Conservation (phyloP, 2,113 vertebrate genomes). For the Pteropus alecto region DNA sequence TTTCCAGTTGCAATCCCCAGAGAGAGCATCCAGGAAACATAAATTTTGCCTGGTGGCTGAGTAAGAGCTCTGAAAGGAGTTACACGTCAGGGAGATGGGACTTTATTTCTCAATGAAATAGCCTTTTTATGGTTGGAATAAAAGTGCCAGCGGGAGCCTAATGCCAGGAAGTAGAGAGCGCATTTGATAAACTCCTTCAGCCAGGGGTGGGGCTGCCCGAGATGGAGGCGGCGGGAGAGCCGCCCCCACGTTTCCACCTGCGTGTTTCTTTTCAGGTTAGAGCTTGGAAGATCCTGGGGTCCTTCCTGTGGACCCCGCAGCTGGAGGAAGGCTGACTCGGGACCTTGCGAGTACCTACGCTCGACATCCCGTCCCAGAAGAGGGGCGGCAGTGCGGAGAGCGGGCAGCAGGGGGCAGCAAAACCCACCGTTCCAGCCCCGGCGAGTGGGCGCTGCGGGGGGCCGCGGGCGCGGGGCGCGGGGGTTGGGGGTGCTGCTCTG, state of each 20-base stretch:
- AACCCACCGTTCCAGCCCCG: constrained; percentile 29
- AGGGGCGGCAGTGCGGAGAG: constrained; percentile 15
- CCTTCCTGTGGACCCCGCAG: background rate
- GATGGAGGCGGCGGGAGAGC: background rate
- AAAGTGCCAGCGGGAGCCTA: constrained; percentile 78
- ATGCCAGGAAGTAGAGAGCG: constrained; percentile 76
- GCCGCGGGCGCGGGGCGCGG: background rate
- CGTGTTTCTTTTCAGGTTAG: background rate
- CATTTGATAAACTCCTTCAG: constrained; percentile 72
- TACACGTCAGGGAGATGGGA: constrained; percentile 76
- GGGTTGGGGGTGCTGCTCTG: background rate
- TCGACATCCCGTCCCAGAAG: background rate
- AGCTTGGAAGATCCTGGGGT: background rate
- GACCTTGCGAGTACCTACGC: rapidly evolving
- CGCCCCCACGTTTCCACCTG: background rate
- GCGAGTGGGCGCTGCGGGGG: background rate
- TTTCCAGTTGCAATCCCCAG: constrained; percentile 68
- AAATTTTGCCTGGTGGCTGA: constrained; percentile 72
- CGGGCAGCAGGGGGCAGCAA: constrained; percentile 77
- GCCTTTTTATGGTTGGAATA: constrained; percentile 79
- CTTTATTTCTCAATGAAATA: constrained; percentile 83
- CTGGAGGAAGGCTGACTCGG: background rate
- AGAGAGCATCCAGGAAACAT: constrained; percentile 78
- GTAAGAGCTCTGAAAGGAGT: constrained; percentile 76
- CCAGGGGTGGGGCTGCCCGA: constrained; percentile 44